Percentiles rank a stretch among this genome's conserved stretches.
Evolutionary conservation across 1,140 invertebrate genomes (phyloP).

Genomic region (Antheraea mylitta): DNA sequence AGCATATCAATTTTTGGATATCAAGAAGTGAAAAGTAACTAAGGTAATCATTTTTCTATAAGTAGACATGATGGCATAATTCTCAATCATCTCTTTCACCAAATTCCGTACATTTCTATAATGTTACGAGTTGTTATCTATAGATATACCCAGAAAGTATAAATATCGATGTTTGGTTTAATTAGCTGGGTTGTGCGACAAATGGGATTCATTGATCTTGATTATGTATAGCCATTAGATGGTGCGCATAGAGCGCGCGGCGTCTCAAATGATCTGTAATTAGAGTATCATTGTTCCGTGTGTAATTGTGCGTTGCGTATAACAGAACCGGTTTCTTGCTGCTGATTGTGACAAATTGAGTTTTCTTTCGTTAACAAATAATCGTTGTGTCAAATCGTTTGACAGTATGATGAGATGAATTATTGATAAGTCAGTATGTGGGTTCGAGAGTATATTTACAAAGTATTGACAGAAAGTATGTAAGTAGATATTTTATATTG

Average conservation of each 20-base stretch:
- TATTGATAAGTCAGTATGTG: background rate
- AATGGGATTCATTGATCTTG: conserved; percentile 48
- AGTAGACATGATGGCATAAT: no score
- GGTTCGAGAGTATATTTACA: no score
- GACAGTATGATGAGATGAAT: background rate
- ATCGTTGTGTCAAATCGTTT: background rate
- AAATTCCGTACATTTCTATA: background rate
- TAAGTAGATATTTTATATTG: no score
- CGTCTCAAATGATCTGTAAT: conserved; percentile 70
- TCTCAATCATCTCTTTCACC: background rate
- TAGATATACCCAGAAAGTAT: background rate
- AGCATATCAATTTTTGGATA: no score
- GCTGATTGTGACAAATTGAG: conserved; percentile 69
- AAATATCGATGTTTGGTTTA: background rate
- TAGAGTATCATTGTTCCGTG: conserved; percentile 69
- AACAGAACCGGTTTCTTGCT: conserved; percentile 38
- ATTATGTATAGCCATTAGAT: conserved; percentile 61
- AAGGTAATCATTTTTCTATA: no score
- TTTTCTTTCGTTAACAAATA: conserved; percentile 59
- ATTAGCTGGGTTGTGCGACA: background rate
- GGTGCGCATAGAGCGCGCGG: conserved; percentile 45
- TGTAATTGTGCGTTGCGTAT: conserved; percentile 47
- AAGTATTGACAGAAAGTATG: no score
- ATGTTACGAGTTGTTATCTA: background rate
- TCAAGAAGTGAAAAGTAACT: no score